Conservation (phyloP, 1,140 invertebrate genomes). For the Zaprionus ornatus region DNA sequence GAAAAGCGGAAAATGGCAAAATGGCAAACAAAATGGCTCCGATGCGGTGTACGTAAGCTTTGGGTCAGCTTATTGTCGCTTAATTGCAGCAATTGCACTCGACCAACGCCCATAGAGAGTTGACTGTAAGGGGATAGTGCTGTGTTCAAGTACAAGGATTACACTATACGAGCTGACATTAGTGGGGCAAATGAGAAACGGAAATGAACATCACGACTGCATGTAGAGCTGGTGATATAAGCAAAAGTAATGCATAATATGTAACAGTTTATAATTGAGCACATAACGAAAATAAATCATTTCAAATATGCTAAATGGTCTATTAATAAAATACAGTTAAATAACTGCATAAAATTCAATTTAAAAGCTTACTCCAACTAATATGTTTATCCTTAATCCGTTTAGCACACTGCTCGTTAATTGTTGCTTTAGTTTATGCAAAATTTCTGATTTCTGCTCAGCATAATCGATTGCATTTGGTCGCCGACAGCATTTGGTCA, state of each 20-base stretch:
- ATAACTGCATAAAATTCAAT: neutral
- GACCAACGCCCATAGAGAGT: constrained; percentile 5
- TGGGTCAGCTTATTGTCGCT: constrained; percentile 69
- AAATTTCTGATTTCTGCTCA: constrained; percentile 3
- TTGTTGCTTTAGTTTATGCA: constrained; percentile 1
- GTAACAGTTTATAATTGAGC: neutral
- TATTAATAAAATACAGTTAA: neutral
- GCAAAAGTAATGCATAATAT: neutral
- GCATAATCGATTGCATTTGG: neutral
- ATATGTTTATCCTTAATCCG: constrained; percentile 7
- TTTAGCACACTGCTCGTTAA: neutral
- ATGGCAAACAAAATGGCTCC: constrained; percentile 32
- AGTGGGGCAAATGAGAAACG: neutral
- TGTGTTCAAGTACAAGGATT: constrained; percentile 35
- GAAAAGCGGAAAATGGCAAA: constrained; percentile 45
- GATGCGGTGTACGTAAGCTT: constrained; percentile 47
- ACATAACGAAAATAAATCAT: neutral
- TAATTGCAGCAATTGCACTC: constrained; percentile 65
- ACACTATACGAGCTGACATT: constrained; percentile 1
- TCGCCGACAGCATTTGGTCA: neutral
- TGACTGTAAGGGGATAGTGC: constrained; percentile 33
- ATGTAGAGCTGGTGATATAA: neutral
- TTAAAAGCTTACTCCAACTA: neutral
- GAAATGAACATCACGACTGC: neutral
- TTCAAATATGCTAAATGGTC: neutral